Evolutionary conservation across 2,113 vertebrate genomes (phyloP).

Genomic region (Tauraco erythrolophus): DNA sequence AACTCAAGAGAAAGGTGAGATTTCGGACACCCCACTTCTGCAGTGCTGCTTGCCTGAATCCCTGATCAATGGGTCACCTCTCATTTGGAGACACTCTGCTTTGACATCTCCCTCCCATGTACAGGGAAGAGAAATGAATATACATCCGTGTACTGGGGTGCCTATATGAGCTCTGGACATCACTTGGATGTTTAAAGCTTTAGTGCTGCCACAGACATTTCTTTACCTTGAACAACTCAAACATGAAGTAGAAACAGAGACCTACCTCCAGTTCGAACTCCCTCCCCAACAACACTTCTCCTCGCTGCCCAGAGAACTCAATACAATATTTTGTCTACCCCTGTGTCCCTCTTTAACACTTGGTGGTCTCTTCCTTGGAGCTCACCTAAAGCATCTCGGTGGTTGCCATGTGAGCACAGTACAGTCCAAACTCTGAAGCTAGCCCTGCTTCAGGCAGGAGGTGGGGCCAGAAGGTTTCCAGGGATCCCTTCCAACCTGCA

Average conservation of each 20-base stretch:
- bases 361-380: background rate
- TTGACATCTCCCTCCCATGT: background rate
- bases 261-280: background rate
- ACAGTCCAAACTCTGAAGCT: background rate
- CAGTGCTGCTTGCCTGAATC: background rate
- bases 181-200: background rate
- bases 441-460: background rate
- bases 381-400: background rate
- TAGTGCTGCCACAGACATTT: background rate
- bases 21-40: background rate
- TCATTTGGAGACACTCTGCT: background rate
- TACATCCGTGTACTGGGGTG: fast-evolving
- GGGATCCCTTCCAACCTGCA: background rate
- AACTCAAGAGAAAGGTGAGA: background rate
- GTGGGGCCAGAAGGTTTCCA: background rate
- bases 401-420: background rate
- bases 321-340: background rate
- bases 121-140: background rate
- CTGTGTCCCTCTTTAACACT: background rate
- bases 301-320: background rate
- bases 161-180: background rate
- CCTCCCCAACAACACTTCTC: background rate
- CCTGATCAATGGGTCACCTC: background rate
- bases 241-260: background rate
- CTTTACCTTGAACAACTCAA: background rate